These are phyloP conservation scores for Mandrillus leucophaeus DNA, from an alignment of 2,113 vertebrate genomes.

Conservation along the genomic window DNA sequence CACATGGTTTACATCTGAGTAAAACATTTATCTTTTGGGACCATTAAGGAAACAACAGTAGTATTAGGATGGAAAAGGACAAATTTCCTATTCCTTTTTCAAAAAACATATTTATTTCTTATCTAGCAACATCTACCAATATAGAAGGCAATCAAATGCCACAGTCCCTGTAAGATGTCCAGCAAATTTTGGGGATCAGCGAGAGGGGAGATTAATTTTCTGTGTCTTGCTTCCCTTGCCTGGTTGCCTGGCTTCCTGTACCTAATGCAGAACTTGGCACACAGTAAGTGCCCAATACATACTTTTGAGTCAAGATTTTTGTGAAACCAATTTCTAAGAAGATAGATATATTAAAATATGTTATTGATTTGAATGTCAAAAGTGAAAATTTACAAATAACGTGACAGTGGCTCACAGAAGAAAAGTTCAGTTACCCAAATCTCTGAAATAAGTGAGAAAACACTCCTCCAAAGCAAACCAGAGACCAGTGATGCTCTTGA, in stretches of 20 bases:
- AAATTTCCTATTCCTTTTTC: neutral
- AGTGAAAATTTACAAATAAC: slow-evolving; percentile 34
- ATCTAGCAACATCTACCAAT: neutral
- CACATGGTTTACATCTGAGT: neutral
- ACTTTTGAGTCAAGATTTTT: slow-evolving; percentile 3
- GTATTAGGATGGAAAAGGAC: neutral
- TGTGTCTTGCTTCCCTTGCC: neutral
- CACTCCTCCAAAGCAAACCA: neutral
- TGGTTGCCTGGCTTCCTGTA: neutral
- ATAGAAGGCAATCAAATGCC: neutral
- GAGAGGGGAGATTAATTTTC: neutral
- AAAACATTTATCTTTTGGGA: slow-evolving; percentile 1
- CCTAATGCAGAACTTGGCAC: neutral
- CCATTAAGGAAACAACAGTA: neutral
- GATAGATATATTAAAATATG: neutral
- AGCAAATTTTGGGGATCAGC: neutral
- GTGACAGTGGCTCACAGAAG: neutral
- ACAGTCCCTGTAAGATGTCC: neutral
- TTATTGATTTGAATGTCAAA: slow-evolving; percentile 5
- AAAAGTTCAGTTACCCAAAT: neutral
- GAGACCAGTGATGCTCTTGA: neutral
- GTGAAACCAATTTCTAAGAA: neutral
- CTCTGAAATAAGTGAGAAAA: slow-evolving; percentile 7
- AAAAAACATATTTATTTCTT: neutral
- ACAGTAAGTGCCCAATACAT: neutral